Evolutionary conservation across 2,113 vertebrate species (phyloP).

Genomic region (Talpa occidentalis): DNA sequence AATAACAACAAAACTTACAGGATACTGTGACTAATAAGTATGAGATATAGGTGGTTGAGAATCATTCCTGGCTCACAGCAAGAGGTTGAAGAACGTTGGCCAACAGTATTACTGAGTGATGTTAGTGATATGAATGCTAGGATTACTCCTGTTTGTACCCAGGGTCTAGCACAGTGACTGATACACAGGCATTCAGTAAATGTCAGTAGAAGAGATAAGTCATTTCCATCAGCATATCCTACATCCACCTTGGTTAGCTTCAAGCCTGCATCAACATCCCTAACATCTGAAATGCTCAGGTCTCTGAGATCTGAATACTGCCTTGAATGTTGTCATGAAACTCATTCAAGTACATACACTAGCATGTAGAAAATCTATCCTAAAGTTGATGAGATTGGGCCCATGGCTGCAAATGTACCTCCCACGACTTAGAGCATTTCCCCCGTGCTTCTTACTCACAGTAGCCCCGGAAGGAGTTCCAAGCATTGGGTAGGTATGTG

Average conservation of each 20-base stretch:
- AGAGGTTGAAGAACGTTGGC: neutral
- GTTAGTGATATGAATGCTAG: neutral
- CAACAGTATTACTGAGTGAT: neutral
- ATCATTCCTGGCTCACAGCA: neutral
- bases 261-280: neutral
- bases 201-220: neutral
- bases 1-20: neutral
- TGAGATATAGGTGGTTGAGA: neutral
- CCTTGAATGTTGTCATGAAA: neutral
- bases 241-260: neutral
- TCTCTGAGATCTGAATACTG: neutral
- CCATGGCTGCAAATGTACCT: neutral
- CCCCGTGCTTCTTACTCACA: slow-evolving; percentile 86
- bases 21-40: neutral
- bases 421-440: fast-evolving
- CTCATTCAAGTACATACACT: neutral
- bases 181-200: neutral
- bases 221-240: neutral
- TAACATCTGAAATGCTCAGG: neutral
- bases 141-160: neutral
- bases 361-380: neutral
- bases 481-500: slow-evolving; percentile 93
- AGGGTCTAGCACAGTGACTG: neutral
- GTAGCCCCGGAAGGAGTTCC: slow-evolving; percentile 96
- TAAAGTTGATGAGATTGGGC: neutral